Base-by-base conservation (phyloP, 2,113 vertebrate genomes). In the Sinocyclocheilus maitianheensis region DNA sequence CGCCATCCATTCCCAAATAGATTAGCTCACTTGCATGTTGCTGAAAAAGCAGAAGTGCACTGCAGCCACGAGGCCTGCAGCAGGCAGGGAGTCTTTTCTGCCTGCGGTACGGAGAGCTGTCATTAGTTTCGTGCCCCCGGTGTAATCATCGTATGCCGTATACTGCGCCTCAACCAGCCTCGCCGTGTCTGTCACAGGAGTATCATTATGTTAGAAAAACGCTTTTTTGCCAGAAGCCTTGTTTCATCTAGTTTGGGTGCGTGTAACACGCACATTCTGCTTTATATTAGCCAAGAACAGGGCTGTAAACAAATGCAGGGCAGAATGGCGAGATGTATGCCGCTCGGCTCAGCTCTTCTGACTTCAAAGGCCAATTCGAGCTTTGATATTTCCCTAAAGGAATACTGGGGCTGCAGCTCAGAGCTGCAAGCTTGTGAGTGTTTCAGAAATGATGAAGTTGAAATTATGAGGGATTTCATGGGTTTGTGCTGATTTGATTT, bases 91-190 rank as follows among this genome's bases (percentile, higher is more conserved):
- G 91, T 91, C 90, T 94, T 93, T 93, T 93, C 91, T 88, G 87
- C 91, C 92, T 92, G 94, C 89, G 92, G 93, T 90, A 78, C 53
- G 88, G 46, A 94, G 89, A 91, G 91, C 88, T 95, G 93, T 94
- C 93, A 94, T 95, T 95, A 94, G 90, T 84, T 90, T 77, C 89
- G 88, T 92, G 90, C 91, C 91, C 90, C 92, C 92, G 89, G 91
- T 92, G 90, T 93, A 93, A 93, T 95, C 92, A 94, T 93, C 91
- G 93, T 92, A 92, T 92, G 91, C 93, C 91, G 90, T 90, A 90
- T 91, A 91, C 87, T 83, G 88, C 30, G 24, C 84, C 37, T 81
- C 88, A 92, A 92, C 93, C 94, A 94, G 90, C 86, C 91, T 92
- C 90, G 30, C 88, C 92, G 92, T 89, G 93, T 90, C 93, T 90